phyloP scores from a whole-genome alignment of 2,888 invertebrate species.

The Leptinotarsa rubiginosa region DNA sequence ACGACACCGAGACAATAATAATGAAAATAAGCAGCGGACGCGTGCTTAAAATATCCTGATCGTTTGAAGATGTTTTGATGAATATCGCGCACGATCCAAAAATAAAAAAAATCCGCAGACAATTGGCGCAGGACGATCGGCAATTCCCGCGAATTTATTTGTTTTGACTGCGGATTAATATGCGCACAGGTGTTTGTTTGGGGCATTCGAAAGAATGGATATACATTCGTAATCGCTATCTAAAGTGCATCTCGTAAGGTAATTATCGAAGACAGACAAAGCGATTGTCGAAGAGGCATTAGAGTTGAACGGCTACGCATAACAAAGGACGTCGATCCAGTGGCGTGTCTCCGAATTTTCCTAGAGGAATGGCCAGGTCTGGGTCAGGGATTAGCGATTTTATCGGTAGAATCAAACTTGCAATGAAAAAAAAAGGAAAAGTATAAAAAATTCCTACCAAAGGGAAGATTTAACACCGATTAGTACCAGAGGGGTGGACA shows the following conservation, averaged over 20 bases:
- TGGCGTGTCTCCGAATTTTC: neutral
- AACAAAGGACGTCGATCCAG: constrained; percentile 28
- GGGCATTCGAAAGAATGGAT: constrained; percentile 30
- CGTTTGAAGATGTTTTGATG: constrained; percentile 18
- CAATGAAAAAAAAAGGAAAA: too few species aligned
- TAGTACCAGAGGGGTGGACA: too few species aligned
- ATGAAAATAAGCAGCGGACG: neutral
- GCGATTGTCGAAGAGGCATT: constrained; percentile 33
- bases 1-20: constrained; percentile 3
- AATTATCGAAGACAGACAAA: constrained; percentile 40
- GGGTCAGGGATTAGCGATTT: too few species aligned
- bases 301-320: constrained; percentile 36
- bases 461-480: too few species aligned
- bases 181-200: constrained; percentile 40
- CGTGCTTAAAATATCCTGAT: constrained; percentile 4
- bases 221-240: constrained; percentile 38
- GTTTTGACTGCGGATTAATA: constrained; percentile 40
- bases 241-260: constrained; percentile 42
- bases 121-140: constrained; percentile 19
- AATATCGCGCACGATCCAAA: constrained; percentile 20
- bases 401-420: too few species aligned
- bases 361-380: neutral
- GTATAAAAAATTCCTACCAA: too few species aligned
- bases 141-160: constrained; percentile 30
- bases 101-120: constrained; percentile 23